Base-by-base conservation (phyloP, 35 echinoderm and acorn worm species). In the Patiria miniata region DNA sequence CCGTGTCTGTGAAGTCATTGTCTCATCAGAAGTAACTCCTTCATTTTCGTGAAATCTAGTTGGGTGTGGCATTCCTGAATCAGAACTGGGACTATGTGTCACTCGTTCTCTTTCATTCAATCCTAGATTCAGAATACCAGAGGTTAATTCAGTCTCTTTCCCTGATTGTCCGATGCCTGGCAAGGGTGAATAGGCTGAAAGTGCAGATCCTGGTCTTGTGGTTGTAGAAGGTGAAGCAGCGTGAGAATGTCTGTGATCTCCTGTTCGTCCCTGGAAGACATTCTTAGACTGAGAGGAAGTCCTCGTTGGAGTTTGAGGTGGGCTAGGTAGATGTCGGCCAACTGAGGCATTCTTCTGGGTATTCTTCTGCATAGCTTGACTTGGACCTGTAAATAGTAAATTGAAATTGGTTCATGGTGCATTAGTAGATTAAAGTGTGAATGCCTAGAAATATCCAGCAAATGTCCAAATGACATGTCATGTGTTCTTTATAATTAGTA, bases 131-230 rank as follows among this genome's bases (percentile, higher is more conserved):
- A 26, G 23, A 26, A 73, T 73, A 34, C 65, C 65, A 28, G 65
- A 18, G 14, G 65, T 73, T 7, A 73, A 12, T 12, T 73, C 65
- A 1, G 8, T 30, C 7, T 73, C 65, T 0, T 73, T 1, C 21
- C 58, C 77, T 38, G 78, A 34, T 77, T 59, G 77, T 42, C 86
- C 86, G 30, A 90, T 90, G 26, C 73, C 33, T 21, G 88, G 88
- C n/a, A 90, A 65, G 36, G 88, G 88, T 15, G 14, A 42, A 36
- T 90, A 90, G 21, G 32, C 44, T 18, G 88, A 84, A n/a, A 90
- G 83, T 0, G 88, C 21, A 54, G 88, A 90, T 23, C 88, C 47
- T 22, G 88, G 88, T 37, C 88, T 47, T 12, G 12, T 47, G 42
- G 42, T 47, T 47, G 42, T 47, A 12, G 42, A 47, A 47, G 42